Evolutionary conservation across 92 coral and sea anemone genomes (phyloP).

Genomic region (Pocillopora meandrina): DNA sequence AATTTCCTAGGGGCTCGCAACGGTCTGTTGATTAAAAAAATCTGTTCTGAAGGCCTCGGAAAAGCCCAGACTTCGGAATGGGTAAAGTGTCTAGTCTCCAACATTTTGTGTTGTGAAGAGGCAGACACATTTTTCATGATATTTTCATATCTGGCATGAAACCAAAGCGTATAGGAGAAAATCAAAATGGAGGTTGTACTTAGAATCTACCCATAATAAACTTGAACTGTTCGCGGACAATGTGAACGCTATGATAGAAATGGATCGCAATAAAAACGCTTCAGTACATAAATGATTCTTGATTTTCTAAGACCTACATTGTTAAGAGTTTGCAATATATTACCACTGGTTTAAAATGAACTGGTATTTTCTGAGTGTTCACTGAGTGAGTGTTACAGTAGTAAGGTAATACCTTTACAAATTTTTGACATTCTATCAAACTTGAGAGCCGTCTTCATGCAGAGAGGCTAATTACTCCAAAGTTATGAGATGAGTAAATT

Average conservation of each 20-base stretch:
- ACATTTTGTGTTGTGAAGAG: too few species aligned
- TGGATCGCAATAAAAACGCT: too few species aligned
- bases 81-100: too few species aligned
- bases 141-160: too few species aligned
- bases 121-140: too few species aligned
- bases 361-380: background rate
- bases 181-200: background rate
- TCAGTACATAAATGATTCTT: background rate
- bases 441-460: background rate
- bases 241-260: constrained; percentile 11
- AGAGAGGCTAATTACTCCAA: constrained; percentile 4
- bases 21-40: too few species aligned
- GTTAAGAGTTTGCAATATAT: background rate
- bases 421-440: background rate
- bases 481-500: constrained; percentile 9
- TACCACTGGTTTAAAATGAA: background rate
- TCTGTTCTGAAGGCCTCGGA: too few species aligned
- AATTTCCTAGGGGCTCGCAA: too few species aligned
- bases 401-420: background rate
- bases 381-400: background rate
- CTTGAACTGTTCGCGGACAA: constrained; percentile 7
- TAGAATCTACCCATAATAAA: background rate
- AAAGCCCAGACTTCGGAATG: too few species aligned
- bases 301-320: background rate
- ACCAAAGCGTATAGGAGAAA: background rate